Percentiles rank a stretch among this genome's conserved stretches.
phyloP scores from a whole-genome alignment of 2,888 invertebrate genomes.

The Plebejus argus region DNA sequence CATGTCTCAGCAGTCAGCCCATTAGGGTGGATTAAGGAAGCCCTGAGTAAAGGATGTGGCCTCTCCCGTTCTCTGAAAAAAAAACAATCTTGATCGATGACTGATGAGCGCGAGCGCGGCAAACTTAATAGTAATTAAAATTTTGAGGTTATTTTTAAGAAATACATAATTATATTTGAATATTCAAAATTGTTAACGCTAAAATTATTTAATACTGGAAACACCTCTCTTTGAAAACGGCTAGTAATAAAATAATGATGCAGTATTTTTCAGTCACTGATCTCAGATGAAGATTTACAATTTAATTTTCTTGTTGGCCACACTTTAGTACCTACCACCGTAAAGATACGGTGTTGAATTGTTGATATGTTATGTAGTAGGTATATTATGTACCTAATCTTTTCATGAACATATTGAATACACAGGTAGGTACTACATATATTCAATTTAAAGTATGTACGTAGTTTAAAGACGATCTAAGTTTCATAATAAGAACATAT shows the following conservation, averaged over 20 bases:
- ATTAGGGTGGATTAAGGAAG: constrained; percentile 72
- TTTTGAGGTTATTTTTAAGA: too few species aligned
- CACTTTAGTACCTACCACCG: not conserved
- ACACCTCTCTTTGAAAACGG: not conserved
- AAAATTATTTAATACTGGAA: not conserved
- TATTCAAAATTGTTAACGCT: not conserved
- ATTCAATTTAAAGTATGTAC: too few species aligned
- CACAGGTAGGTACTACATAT: too few species aligned
- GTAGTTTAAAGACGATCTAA: too few species aligned
- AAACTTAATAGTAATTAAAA: not conserved
- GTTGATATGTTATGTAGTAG: too few species aligned
- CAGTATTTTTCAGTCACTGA: not conserved
- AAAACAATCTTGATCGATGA: constrained; percentile 41
- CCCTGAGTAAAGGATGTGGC: constrained; percentile 63
- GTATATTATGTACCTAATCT: too few species aligned
- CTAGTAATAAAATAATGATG: not conserved
- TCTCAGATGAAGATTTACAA: not conserved
- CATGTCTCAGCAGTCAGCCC: constrained; percentile 65
- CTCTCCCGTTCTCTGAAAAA: constrained; percentile 49
- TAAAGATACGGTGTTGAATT: not conserved
- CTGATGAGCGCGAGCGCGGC: constrained; percentile 34
- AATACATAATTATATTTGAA: too few species aligned
- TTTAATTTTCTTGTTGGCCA: not conserved
- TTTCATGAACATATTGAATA: too few species aligned
- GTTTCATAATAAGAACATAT: too few species aligned